These are phyloP conservation scores for Bhutanitis thaidina DNA, from an alignment of 2,888 invertebrate genomes.

Conservation along the genomic window DNA sequence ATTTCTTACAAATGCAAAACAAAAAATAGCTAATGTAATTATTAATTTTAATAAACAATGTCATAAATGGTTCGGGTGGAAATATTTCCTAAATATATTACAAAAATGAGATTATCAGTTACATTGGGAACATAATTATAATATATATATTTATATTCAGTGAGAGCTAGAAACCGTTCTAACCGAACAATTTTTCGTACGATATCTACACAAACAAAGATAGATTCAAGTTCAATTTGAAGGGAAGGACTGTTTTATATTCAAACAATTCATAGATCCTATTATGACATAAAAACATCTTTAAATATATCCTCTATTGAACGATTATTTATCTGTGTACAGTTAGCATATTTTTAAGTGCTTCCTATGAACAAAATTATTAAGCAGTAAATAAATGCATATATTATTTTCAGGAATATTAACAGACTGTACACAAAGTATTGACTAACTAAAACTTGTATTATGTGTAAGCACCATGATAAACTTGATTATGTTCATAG, in stretches of 20 bases:
- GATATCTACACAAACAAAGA: neutral
- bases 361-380: no score
- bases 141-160: neutral
- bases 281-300: neutral
- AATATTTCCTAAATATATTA: slow-evolving; percentile 7
- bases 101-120: slow-evolving; percentile 19
- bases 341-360: no score
- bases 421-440: neutral
- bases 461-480: neutral
- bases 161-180: neutral
- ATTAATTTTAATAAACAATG: slow-evolving; percentile 1
- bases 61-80: neutral
- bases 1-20: slow-evolving; percentile 25
- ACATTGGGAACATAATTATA: slow-evolving; percentile 1
- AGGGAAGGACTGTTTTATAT: neutral
- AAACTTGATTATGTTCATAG: neutral
- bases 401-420: neutral
- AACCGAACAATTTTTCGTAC: neutral
- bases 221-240: neutral
- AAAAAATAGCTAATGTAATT: slow-evolving; percentile 11
- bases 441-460: neutral
- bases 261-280: neutral
- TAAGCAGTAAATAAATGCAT: neutral
- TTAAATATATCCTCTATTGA: no score
- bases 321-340: no score